Base-by-base conservation (phyloP, 2,888 invertebrate species). In the Zelleria hepariella region DNA sequence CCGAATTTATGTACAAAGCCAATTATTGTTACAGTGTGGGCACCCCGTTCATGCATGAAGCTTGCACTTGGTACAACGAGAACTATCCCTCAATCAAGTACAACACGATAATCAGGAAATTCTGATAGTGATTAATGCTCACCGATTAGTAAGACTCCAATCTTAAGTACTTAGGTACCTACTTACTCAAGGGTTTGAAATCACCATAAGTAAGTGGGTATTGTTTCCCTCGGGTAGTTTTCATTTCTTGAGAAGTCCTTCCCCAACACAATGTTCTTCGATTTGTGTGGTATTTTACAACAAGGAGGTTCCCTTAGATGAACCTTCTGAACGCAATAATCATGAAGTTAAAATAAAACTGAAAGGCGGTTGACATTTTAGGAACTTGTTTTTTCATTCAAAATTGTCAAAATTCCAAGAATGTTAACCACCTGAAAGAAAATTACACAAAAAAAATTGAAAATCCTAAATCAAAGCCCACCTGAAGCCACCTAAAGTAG, bases 11-110 rank as follows among this genome's bases (percentile, higher is more conserved):
- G n/a, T n/a, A n/a, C n/a, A n/a, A n/a, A n/a, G n/a, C n/a, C n/a
- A n/a, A n/a, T n/a, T n/a, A n/a, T n/a, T n/a, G 61, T 82, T 84
- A 20, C 73, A 91, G 91, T 60, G 80, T 90, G 58, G 90, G 91
- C 0, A 82, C 81, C 32, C 89, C 90, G 0, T 91, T 84, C 65
- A 80, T 76, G 64, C 84, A 86, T 58, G 91, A 91, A 77, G 91
- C 91, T 0, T 90, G 90, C 69, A 89, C 85, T 62, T 91, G 90
- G 89, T 91, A 91, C 67, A 86, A 90, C 67, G 67, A 80, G 59
- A 81, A 90, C 62, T 91, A 90, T 67, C 91, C 91, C 0, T 82
- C 91, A 4, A 80, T 84, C 1, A 83, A 87, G 66, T 81, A 79
- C 62, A 71, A 84, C 42, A 72, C 72, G 54, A 80, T 85, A 8